Percentiles rank a stretch among this genome's conserved stretches.
Conservation (phyloP, 2,888 invertebrate species). For the Drosophila paranaensis region DNA sequence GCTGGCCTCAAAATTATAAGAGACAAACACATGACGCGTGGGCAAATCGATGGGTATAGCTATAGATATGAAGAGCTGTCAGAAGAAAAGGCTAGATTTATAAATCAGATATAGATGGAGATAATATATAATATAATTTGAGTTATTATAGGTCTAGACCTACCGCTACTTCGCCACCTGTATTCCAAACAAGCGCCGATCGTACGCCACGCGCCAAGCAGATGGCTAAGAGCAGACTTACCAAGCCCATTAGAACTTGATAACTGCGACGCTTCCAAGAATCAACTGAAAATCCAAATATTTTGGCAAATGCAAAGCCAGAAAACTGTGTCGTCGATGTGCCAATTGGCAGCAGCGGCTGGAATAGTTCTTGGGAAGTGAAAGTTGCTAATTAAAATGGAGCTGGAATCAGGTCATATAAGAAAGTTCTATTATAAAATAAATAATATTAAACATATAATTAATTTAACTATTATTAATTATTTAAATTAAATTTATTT, state of each 20-base stretch:
- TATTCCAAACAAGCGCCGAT: constrained; percentile 57
- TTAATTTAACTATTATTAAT: too few species aligned
- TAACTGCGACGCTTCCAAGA: neutral
- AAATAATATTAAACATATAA: too few species aligned
- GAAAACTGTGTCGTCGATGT: constrained; percentile 24
- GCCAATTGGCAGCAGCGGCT: constrained; percentile 44
- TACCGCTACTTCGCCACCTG: constrained; percentile 54
- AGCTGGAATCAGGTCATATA: constrained; percentile 34
- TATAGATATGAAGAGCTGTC: constrained; percentile 89
- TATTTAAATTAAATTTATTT: too few species aligned
- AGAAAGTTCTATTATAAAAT: neutral
- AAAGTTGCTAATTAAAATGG: constrained; percentile 67
- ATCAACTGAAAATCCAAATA: constrained; percentile 33
- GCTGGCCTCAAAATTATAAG: constrained; percentile 90
- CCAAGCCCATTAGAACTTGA: constrained; percentile 4
- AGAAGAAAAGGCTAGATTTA: neutral
- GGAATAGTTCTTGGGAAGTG: constrained; percentile 40
- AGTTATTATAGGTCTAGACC: constrained; percentile 7
- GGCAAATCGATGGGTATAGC: constrained; percentile 89
- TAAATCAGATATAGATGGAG: neutral
- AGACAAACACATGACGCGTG: constrained; percentile 89
- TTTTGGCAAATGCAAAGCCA: neutral
- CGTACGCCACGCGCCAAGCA: neutral
- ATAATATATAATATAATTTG: neutral
- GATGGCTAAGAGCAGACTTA: constrained; percentile 3